Evolutionary conservation across 2,113 vertebrate species (phyloP).

Genomic region (Varanus komodoensis): DNA sequence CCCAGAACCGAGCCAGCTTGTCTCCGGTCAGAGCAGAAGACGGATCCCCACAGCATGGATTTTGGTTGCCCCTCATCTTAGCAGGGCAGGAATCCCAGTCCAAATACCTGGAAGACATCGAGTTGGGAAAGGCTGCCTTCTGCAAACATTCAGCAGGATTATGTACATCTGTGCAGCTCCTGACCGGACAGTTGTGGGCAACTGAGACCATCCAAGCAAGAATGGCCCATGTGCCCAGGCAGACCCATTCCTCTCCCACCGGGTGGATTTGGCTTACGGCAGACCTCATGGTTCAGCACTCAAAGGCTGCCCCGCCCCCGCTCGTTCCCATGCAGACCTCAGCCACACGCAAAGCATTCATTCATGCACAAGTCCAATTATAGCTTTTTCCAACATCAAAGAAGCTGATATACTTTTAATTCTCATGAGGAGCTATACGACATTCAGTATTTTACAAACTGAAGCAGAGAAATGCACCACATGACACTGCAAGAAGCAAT

Average conservation of each 20-base stretch:
- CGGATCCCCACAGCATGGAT: neutral
- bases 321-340: neutral
- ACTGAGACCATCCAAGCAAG: neutral
- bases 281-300: neutral
- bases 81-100: neutral
- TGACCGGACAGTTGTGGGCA: neutral
- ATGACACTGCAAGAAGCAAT: slow-evolving; percentile 30
- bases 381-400: neutral
- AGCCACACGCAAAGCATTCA: neutral
- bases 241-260: neutral
- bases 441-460: slow-evolving; percentile 35
- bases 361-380: slow-evolving; percentile 20
- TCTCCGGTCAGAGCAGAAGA: neutral
- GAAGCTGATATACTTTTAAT: slow-evolving; percentile 10
- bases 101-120: too few species aligned
- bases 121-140: too few species aligned
- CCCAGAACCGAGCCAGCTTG: neutral
- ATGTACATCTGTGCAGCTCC: neutral
- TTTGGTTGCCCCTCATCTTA: neutral
- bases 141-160: neutral
- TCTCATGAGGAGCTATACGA: slow-evolving; percentile 9
- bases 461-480: neutral
- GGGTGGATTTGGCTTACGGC: neutral
- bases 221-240: neutral
- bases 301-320: neutral